Conservation (phyloP, 2,113 vertebrate genomes). For the Lagopus muta region DNA sequence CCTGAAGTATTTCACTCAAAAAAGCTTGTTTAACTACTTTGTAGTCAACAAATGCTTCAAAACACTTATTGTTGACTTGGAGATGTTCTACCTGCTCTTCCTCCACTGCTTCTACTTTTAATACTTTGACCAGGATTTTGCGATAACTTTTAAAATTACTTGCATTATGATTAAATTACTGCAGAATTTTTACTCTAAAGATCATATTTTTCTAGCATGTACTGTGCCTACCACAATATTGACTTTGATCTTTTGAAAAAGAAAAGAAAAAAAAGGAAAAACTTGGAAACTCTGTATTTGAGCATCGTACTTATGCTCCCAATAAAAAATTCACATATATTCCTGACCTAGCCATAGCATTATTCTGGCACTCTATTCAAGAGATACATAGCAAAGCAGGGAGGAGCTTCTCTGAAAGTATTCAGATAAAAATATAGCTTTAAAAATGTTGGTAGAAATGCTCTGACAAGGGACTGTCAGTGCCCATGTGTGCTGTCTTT, state of each 20-base stretch:
- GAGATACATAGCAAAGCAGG: too few relatives aligned
- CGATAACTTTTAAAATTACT: neutral
- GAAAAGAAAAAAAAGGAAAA: neutral
- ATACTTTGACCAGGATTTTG: neutral
- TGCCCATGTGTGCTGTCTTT: neutral
- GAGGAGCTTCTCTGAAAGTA: neutral
- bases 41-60: neutral
- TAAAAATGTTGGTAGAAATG: neutral
- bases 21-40: neutral
- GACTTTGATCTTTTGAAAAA: neutral
- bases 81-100: neutral
- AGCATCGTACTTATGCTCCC: neutral
- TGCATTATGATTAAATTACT: neutral
- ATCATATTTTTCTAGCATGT: neutral
- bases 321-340: neutral
- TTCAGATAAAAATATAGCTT: neutral
- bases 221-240: neutral
- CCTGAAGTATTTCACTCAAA: neutral
- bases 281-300: too few relatives aligned
- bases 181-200: neutral
- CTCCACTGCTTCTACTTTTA: neutral
- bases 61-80: neutral
- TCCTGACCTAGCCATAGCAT: neutral
- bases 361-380: neutral
- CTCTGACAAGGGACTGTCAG: neutral